These are phyloP conservation scores for Embiotoca jacksoni DNA, from an alignment of 2,113 vertebrate species.

Conservation along the genomic window DNA sequence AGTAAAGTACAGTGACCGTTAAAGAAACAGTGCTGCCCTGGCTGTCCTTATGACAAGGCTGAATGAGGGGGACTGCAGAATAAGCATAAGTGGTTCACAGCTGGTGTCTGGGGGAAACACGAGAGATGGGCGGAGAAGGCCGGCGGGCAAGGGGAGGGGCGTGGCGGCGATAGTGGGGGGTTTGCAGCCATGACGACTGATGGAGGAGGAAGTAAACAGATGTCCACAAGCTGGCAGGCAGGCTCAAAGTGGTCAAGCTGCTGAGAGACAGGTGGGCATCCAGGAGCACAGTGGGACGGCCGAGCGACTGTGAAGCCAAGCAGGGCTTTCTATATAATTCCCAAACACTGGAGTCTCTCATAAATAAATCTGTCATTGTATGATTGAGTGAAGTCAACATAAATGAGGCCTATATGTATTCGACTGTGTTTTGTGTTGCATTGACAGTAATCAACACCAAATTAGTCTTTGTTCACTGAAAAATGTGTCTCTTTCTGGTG, in stretches of 20 bases:
- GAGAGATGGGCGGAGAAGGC: conserved; percentile 62
- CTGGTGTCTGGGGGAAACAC: conserved; percentile 77
- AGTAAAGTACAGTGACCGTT: conserved; percentile 9
- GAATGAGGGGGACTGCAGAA: conserved; percentile 59
- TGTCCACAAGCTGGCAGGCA: conserved; percentile 81
- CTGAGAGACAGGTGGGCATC: conserved; percentile 75
- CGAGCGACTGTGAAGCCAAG: conserved; percentile 44
- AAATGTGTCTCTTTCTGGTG: too few species aligned
- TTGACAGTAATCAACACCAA: too few species aligned
- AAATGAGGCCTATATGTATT: conserved; percentile 2
- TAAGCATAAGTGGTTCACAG: conserved; percentile 78
- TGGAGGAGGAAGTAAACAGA: conserved; percentile 83
- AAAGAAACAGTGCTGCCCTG: background rate
- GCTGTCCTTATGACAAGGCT: conserved; percentile 22
- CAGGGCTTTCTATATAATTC: conserved; percentile 10
- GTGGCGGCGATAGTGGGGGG: conserved; percentile 15
- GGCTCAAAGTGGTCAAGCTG: conserved; percentile 57
- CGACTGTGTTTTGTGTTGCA: background rate
- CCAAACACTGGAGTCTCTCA: conserved; percentile 31
- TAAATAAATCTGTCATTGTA: conserved; percentile 41
- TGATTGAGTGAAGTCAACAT: background rate
- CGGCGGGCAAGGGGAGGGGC: conserved; percentile 38
- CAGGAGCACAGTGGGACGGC: conserved; percentile 63
- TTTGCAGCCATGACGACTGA: conserved; percentile 76
- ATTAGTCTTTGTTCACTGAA: too few species aligned